These are phyloP conservation scores for Ptilonorhynchus violaceus DNA, from an alignment of 2,113 vertebrate species.

Conservation along the genomic window DNA sequence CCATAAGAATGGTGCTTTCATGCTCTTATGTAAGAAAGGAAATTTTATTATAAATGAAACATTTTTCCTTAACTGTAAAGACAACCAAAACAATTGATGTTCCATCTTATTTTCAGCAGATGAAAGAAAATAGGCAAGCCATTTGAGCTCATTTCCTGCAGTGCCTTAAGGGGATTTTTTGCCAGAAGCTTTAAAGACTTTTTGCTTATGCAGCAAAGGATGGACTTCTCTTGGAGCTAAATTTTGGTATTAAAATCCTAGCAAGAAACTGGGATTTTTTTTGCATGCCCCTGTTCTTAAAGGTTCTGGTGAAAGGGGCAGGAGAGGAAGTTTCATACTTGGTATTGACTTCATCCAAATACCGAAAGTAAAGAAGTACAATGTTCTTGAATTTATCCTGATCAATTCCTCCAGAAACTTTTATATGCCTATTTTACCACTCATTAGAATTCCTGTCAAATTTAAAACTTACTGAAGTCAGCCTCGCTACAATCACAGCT, in stretches of 20 bases:
- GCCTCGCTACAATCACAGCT: slow-evolving; percentile 15
- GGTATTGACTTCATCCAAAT: not conserved
- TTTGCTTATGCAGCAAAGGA: not conserved
- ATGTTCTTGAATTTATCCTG: slow-evolving; percentile 19
- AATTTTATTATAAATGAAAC: not conserved
- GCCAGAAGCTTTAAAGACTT: not conserved
- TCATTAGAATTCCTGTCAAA: slow-evolving; percentile 44
- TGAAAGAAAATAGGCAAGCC: not conserved
- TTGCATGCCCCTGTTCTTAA: not conserved
- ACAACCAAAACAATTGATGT: not conserved
- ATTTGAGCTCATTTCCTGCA: not conserved
- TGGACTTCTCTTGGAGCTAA: not conserved
- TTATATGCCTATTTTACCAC: slow-evolving; percentile 27
- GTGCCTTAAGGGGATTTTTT: not conserved
- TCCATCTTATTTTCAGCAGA: not conserved
- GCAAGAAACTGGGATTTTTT: not conserved
- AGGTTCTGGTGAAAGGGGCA: not conserved
- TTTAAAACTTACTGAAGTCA: slow-evolving; percentile 53
- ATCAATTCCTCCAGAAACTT: slow-evolving; percentile 13
- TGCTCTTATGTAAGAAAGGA: not conserved
- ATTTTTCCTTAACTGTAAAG: not conserved
- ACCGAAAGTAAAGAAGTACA: not conserved
- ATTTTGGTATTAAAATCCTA: not conserved
- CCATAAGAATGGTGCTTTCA: not conserved
- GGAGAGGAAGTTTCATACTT: not conserved